phyloP scores from a whole-genome alignment of 2,888 invertebrate species.

The Ditylenchus weischeri region DNA sequence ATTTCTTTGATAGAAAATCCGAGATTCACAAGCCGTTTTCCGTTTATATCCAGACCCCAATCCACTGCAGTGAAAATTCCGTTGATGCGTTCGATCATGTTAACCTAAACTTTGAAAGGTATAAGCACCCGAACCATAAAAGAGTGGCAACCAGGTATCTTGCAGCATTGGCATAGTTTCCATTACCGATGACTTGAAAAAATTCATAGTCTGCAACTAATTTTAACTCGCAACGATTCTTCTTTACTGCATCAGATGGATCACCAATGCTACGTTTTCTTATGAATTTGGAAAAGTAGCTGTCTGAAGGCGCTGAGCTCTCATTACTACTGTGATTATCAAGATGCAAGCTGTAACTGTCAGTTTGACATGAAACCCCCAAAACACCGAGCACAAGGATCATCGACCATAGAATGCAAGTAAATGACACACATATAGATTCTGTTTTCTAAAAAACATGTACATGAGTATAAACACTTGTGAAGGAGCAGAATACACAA shows the following conservation, averaged over 20 bases:
- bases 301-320: conserved; percentile 5
- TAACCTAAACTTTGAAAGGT: conserved; percentile 26
- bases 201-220: conserved; percentile 43
- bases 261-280: conserved; percentile 3
- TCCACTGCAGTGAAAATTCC: conserved; percentile 36
- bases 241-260: conserved; percentile 10
- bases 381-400: not conserved
- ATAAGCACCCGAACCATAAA: not conserved
- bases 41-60: conserved; percentile 32
- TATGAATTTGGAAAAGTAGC: conserved; percentile 15
- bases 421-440: no score
- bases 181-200: conserved; percentile 33
- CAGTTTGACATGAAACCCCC: not conserved
- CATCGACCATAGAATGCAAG: no score
- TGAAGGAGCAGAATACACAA: not conserved
- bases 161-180: conserved; percentile 38
- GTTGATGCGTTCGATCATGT: conserved; percentile 39
- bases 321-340: not conserved
- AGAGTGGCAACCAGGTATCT: conserved; percentile 34
- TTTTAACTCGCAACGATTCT: conserved; percentile 37
- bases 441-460: no score
- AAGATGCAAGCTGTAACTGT: not conserved
- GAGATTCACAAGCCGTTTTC: conserved; percentile 29
- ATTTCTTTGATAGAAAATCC: conserved; percentile 41
- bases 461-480: not conserved